Evolutionary conservation across 2,797 vertebrate genomes (phyloP).

Genomic region (Notolabrus celidotus): DNA sequence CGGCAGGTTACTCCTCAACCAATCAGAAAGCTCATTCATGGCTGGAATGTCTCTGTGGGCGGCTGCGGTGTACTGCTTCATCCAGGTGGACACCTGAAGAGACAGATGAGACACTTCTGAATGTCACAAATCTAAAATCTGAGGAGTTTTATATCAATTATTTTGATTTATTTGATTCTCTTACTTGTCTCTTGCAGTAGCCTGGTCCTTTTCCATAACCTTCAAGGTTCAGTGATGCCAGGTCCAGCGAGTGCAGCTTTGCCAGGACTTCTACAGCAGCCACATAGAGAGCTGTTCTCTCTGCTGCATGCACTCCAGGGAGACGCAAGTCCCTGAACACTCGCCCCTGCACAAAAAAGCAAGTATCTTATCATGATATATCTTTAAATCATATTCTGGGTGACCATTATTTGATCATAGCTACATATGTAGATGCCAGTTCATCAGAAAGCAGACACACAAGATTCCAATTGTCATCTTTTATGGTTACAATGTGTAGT

Average conservation of each 20-base stretch:
- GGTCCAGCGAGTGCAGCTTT: constrained; percentile 87
- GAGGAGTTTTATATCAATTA: background rate
- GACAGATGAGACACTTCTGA: constrained; percentile 19
- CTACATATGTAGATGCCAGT: background rate
- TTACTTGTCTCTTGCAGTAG: constrained; percentile 94
- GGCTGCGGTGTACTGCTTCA: constrained; percentile 90
- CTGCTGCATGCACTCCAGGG: constrained; percentile 85
- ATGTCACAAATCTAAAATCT: background rate
- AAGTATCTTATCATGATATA: background rate
- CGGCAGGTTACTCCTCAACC: constrained; percentile 91
- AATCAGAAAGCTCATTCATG: constrained; percentile 89
- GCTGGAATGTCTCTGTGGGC: constrained; percentile 89
- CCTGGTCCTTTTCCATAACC: constrained; percentile 88
- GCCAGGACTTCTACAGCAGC: constrained; percentile 89
- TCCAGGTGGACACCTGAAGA: constrained; percentile 94
- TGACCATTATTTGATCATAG: background rate
- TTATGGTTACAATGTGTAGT: constrained; percentile 1
- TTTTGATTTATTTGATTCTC: background rate
- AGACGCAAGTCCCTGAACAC: constrained; percentile 90
- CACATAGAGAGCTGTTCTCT: constrained; percentile 90
- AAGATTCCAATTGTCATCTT: constrained; percentile 2
- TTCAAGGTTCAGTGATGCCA: constrained; percentile 84
- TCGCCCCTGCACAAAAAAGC: constrained; percentile 85
- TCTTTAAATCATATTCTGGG: background rate
- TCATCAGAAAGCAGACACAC: background rate